Evolutionary conservation across 2,113 vertebrate genomes (phyloP), one percentile per base, ranked within the genome.

Genomic region (Pteropus alecto): DNA sequence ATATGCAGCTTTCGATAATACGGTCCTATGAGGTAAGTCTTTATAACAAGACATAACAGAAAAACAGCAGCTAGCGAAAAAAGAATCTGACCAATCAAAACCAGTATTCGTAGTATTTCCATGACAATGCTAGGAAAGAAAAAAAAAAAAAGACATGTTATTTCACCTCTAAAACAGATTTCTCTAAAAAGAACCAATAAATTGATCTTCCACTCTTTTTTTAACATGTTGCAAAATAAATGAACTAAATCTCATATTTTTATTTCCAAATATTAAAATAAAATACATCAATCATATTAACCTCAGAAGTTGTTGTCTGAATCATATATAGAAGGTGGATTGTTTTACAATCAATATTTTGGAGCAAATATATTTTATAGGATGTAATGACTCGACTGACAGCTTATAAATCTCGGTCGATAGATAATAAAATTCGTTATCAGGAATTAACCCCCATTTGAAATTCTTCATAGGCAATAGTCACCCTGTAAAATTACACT

Each of bases 1-100:
- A 97, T 16, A 7, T 99, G 99, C 77, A 99, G 98, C 87, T 99
- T 99, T 97, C 99, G 99, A 96, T 99, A 99, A 97, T 99, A 99
- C 0, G 99, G 99, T n/a, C 99, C 99, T 68, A 99, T 99, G 87
- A 99, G 98, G 38, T 99, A 99, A 12, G 98, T 99, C 98, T 99
- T 99, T 91, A 99, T 96, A 77, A 99, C 87, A 87, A 99, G 98
- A 98, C 99, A 99, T 11, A 99, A 56, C 83, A 99, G 98, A 93
- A 99, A 98, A 92, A 99, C 99, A 6, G 98, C 99, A 63, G 98
- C 99, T 92, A 99, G 98, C 8, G 99, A 99, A 90, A 99, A 98
- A 46, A 99, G 98, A 33, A 99, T 99, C 98, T 99, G 99, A 21
- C 98, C 98, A 95, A 99, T 97, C 96, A 99, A 98, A 76, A 98